These are phyloP conservation scores for Parapsyche elsis DNA, from an alignment of 1,140 invertebrate genomes.

Conservation along the genomic window DNA sequence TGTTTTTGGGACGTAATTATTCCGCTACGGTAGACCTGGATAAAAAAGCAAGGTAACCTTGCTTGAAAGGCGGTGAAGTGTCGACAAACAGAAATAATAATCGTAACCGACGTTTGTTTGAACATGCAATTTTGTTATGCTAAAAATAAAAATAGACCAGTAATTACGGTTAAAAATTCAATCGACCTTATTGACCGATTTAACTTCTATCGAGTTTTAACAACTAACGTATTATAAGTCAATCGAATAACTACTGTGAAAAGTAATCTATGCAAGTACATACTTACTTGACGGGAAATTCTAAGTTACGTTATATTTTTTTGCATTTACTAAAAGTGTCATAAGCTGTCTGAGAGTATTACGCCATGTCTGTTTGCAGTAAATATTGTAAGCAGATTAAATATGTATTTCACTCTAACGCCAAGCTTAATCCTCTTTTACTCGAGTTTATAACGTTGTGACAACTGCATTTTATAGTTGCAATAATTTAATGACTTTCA, in stretches of 20 bases:
- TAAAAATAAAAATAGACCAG: background rate
- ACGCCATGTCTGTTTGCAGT: background rate
- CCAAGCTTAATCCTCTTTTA: constrained; percentile 10
- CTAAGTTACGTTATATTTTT: background rate
- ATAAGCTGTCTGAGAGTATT: background rate
- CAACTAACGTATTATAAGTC: no score
- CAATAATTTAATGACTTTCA: background rate
- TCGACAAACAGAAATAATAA: constrained; percentile 18
- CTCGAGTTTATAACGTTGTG: background rate
- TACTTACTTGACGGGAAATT: no score
- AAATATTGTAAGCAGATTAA: constrained; percentile 24
- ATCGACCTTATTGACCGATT: no score
- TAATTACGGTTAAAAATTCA: no score
- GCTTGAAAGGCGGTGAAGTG: constrained; percentile 31
- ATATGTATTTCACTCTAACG: background rate
- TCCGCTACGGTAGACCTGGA: constrained; percentile 33
- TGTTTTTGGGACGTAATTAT: constrained; percentile 23
- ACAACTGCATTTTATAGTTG: background rate
- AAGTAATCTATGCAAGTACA: no score
- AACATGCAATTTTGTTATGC: background rate
- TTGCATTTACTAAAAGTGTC: background rate
- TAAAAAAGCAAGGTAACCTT: constrained; percentile 45
- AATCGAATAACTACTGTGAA: no score
- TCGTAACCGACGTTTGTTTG: background rate
- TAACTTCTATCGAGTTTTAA: no score